Conservation (phyloP, 2,113 vertebrate species). For the Rhinopomastus cyanomelas region DNA sequence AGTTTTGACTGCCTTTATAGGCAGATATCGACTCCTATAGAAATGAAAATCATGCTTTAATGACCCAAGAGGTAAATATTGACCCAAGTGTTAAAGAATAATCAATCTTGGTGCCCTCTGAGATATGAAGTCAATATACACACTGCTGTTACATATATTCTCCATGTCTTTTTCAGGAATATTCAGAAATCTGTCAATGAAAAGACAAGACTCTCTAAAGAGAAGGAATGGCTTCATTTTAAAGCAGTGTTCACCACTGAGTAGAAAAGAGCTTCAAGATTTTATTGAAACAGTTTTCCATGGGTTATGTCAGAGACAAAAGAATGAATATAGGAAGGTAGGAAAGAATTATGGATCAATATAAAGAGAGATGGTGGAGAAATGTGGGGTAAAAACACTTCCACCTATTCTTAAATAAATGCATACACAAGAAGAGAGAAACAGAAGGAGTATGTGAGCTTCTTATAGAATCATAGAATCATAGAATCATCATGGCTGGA, state of each 20-base stretch:
- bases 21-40: slow-evolving; percentile 27
- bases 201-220: not conserved
- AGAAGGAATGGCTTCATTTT: not conserved
- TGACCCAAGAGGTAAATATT: slow-evolving; percentile 67
- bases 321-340: not conserved
- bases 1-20: slow-evolving; percentile 48
- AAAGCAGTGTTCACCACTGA: not conserved
- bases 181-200: slow-evolving; percentile 32
- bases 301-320: not conserved
- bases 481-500: too few relatives aligned
- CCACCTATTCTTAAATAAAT: not conserved
- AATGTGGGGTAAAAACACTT: not conserved
- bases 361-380: not conserved
- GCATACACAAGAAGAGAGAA: not conserved
- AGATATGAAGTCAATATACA: slow-evolving; percentile 32
- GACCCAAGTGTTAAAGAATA: slow-evolving; percentile 50
- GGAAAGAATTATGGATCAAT: not conserved
- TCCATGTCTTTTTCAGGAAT: slow-evolving; percentile 36
- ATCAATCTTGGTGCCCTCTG: slow-evolving; percentile 42
- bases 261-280: not conserved
- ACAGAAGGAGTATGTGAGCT: slow-evolving; percentile 10
- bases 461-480: not conserved
- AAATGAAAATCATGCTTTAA: slow-evolving; percentile 59
- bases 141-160: slow-evolving; percentile 40
- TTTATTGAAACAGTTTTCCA: not conserved